Evolutionary conservation across 1,140 invertebrate genomes (phyloP).

Genomic region (Temnothorax nylanderi): DNA sequence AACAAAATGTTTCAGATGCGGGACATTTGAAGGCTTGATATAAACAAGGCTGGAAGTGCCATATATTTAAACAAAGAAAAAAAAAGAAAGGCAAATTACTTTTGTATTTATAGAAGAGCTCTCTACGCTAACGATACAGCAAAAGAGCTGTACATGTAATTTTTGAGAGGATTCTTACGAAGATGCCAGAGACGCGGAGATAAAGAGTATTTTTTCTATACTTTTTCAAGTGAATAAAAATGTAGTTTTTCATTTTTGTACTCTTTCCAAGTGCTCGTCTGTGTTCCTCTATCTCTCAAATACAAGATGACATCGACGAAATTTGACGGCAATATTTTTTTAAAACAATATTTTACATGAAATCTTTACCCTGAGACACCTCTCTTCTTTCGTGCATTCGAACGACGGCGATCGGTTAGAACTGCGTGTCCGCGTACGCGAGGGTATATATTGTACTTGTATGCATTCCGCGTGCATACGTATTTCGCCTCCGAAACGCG

Average conservation of each 20-base stretch:
- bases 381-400: neutral
- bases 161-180: slow-evolving; percentile 34
- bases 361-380: neutral
- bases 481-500: slow-evolving; percentile 70
- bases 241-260: slow-evolving; percentile 42
- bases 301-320: slow-evolving; percentile 15
- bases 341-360: neutral
- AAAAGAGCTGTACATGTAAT: slow-evolving; percentile 11
- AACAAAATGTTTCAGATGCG: slow-evolving; percentile 50
- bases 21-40: slow-evolving; percentile 47
- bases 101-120: slow-evolving; percentile 35
- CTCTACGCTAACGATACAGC: slow-evolving; percentile 7
- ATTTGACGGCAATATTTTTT: neutral
- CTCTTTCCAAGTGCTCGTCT: slow-evolving; percentile 15
- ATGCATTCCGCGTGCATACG: slow-evolving; percentile 68
- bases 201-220: slow-evolving; percentile 45
- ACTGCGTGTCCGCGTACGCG: slow-evolving; percentile 71
- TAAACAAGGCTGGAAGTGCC: slow-evolving; percentile 14
- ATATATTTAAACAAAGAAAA: neutral
- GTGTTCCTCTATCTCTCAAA: slow-evolving; percentile 34
- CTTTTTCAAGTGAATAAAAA: slow-evolving; percentile 18
- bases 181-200: neutral
- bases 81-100: neutral
- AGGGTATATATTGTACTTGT: slow-evolving; percentile 62
- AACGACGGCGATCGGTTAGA: slow-evolving; percentile 60